Percentiles rank a stretch among this genome's conserved stretches.
Evolutionary conservation across 2,113 vertebrate genomes (phyloP).

Genomic region (Acrocephalus arundinaceus): DNA sequence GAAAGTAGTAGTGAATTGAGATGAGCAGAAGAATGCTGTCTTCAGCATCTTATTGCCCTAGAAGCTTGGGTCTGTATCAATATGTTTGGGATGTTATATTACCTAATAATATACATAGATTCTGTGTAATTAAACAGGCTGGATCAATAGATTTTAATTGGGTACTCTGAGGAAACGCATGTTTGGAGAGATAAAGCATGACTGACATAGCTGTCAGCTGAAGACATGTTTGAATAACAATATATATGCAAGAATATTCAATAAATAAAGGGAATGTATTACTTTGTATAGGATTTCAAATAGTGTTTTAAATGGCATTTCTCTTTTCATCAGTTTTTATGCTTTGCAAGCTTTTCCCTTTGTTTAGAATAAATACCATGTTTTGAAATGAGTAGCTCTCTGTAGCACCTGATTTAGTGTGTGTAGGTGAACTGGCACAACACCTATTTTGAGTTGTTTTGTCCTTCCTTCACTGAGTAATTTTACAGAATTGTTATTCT

Average conservation of each 20-base stretch:
- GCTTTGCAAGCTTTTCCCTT: not conserved
- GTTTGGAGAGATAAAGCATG: not conserved
- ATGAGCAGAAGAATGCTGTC: not conserved
- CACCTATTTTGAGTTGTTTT: not conserved
- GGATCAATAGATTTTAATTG: not conserved
- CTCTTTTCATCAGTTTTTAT: not conserved
- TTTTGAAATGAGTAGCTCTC: not conserved
- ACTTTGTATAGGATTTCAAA: not conserved
- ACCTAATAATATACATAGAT: not conserved
- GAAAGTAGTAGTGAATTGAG: not conserved
- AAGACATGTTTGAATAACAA: not conserved
- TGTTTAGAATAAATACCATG: not conserved
- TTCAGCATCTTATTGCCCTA: not conserved
- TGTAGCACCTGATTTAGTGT: not conserved
- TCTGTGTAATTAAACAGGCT: not conserved
- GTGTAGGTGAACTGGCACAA: not conserved
- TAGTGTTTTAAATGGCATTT: not conserved
- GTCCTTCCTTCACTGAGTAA: not conserved
- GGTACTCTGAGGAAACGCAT: not conserved
- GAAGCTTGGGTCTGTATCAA: not conserved
- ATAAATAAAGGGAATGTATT: not conserved
- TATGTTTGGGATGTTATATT: not conserved
- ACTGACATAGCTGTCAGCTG: not conserved
- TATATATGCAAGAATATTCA: not conserved
- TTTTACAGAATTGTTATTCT: not conserved